Conservation (phyloP, 2,888 invertebrate species). For the Eupithecia insigniata region DNA sequence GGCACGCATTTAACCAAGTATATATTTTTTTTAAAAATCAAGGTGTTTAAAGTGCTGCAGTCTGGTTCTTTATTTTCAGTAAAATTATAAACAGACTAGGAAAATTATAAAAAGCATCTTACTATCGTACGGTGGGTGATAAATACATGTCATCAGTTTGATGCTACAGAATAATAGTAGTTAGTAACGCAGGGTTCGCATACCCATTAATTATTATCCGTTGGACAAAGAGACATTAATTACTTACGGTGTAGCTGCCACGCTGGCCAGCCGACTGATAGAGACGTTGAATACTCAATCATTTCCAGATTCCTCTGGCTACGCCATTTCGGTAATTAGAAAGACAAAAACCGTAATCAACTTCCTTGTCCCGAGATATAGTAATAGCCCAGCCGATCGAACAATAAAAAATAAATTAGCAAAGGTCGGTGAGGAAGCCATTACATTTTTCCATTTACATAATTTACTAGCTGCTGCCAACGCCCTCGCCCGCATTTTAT, state of each 20-base stretch:
- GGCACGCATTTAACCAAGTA: too few species aligned
- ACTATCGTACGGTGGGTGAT: background rate
- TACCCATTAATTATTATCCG: constrained; percentile 10
- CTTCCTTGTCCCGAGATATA: background rate
- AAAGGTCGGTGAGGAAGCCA: background rate
- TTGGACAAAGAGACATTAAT: constrained; percentile 25
- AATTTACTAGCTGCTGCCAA: too few species aligned
- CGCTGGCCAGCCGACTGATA: background rate
- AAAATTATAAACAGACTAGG: background rate
- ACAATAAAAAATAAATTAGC: background rate
- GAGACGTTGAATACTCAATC: constrained; percentile 10
- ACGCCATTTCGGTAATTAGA: constrained; percentile 5
- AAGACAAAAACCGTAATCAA: constrained; percentile 8
- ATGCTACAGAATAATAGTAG: constrained; percentile 14
- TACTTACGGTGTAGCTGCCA: constrained; percentile 20
- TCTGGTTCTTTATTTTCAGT: too few species aligned
- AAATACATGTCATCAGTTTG: constrained; percentile 13
- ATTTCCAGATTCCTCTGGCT: constrained; percentile 7
- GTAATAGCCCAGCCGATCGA: background rate
- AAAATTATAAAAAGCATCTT: background rate
- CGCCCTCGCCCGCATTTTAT: too few species aligned
- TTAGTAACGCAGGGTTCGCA: background rate
- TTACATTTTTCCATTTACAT: background rate
- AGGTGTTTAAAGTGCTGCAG: too few species aligned
- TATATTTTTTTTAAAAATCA: too few species aligned